These are phyloP conservation scores for Rhizomys pruinosus DNA, from an alignment of 2,113 vertebrate species.

Conservation along the genomic window DNA sequence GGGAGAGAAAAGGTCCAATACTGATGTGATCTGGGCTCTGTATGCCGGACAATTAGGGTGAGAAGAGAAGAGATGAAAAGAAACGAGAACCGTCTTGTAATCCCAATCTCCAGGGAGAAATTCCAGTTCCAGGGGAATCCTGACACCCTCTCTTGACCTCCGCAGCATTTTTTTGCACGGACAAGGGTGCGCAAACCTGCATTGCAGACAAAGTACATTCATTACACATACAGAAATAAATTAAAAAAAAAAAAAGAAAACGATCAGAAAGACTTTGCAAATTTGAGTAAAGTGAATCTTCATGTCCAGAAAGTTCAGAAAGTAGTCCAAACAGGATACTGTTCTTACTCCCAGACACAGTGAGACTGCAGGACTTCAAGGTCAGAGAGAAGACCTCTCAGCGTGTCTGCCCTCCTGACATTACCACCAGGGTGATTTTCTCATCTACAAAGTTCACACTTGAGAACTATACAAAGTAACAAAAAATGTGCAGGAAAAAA, in stretches of 20 bases:
- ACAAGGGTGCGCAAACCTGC: too few species aligned
- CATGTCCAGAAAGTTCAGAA: conserved; percentile 9
- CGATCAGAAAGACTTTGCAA: neutral
- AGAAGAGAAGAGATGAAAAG: neutral
- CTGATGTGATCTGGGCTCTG: neutral
- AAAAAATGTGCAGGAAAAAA: neutral
- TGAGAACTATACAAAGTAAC: neutral
- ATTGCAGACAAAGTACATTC: too few species aligned
- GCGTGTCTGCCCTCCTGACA: neutral
- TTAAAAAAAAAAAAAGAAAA: too few species aligned
- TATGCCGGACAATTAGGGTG: too few species aligned
- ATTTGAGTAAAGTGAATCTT: neutral
- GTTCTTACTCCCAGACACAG: neutral
- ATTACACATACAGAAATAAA: too few species aligned
- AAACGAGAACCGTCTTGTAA: neutral
- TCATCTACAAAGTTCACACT: neutral
- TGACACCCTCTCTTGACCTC: too few species aligned
- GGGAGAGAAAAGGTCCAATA: neutral
- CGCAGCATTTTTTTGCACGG: too few species aligned
- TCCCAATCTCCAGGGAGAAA: too few species aligned
- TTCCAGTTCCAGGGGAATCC: too few species aligned
- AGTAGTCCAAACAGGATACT: neutral
- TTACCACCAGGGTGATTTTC: neutral
- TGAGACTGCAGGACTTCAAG: neutral
- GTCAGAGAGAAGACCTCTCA: neutral